These are phyloP conservation scores for Salvelinus namaycush DNA, from an alignment of 2,113 vertebrate species.

Conservation along the genomic window DNA sequence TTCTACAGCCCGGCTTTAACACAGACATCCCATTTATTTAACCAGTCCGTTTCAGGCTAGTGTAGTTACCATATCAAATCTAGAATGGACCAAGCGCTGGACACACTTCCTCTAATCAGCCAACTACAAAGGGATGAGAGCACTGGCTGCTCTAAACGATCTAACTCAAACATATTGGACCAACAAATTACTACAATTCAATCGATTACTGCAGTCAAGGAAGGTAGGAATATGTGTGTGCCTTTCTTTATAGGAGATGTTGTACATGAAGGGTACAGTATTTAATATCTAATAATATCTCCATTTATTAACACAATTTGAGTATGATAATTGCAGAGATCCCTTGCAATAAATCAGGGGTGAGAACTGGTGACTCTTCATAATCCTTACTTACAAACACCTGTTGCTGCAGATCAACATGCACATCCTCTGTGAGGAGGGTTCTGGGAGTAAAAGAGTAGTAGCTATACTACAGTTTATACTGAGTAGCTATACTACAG, in stretches of 20 bases:
- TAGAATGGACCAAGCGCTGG: constrained; percentile 15
- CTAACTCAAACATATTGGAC: not conserved
- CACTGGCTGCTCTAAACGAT: not conserved
- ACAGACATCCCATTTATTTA: not conserved
- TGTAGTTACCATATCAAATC: not conserved
- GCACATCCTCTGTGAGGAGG: not conserved
- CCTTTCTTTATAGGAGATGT: too few relatives aligned
- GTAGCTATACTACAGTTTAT: not conserved
- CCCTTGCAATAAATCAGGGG: too few relatives aligned
- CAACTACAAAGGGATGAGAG: constrained; percentile 9
- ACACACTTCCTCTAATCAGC: constrained; percentile 13
- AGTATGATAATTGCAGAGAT: not conserved
- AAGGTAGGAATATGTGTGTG: not conserved
- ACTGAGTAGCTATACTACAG: too few relatives aligned
- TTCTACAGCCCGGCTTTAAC: constrained; percentile 17
- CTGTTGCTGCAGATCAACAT: not conserved
- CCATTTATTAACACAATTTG: too few relatives aligned
- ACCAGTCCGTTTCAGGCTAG: not conserved
- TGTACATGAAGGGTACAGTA: too few relatives aligned
- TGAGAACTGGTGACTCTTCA: not conserved
- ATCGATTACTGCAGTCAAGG: not conserved
- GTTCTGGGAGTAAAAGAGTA: not conserved
- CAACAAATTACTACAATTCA: not conserved
- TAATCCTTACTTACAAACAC: not conserved
- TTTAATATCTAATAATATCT: too few relatives aligned